Evolutionary conservation across 1,140 invertebrate genomes (phyloP), one percentile per base, ranked within the genome.

Genomic region (Papilio polyxenes): DNA sequence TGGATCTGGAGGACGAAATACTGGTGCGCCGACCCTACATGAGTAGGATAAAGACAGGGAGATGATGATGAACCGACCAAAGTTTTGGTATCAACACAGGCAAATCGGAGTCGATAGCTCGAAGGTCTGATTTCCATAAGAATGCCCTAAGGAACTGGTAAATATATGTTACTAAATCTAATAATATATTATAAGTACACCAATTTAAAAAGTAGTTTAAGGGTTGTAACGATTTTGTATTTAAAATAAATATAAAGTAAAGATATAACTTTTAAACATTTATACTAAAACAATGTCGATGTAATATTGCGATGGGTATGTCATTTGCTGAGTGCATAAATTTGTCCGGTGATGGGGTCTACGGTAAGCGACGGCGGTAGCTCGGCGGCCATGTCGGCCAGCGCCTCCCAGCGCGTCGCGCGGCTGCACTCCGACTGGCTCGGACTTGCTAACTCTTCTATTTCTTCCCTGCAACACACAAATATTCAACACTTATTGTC

Each of bases 321-420:
- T 87, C 89, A 93, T 90, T 93, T 93, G 59, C 89, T 83, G 78
- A 95, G 87, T 65, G 93, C 88, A 85, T 94, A 95, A 81, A 95
- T 94, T 86, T 95, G 94, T 75, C 95, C 94, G 15, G 95, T 95
- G 11, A 94, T 84, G 53, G 93, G 92, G 84, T 95, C 94, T 48
- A 95, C 92, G 78, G 94, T 89, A 40, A 95, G 91, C 23, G 91
- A 92, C 1, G 94, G 90, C 11, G 94, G 93, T 76, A 95, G 84
- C 85, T 95, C 95, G 5, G 94, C 93, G 48, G 94, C 94, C 59
- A 94, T 93, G 85, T 95, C 95, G 0, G 95, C 95, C 8, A 95
- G 89, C 20, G 93, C 94, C 82, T 95, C 95, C 95, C 95, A 95
- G 5, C 93, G 89, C 0, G 95, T 95, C 10, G 93, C 92, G 10